Evolutionary conservation across 2,888 invertebrate species (phyloP), one percentile per base, ranked within the genome.

Genomic region (Stenchaetothrips biformis): DNA sequence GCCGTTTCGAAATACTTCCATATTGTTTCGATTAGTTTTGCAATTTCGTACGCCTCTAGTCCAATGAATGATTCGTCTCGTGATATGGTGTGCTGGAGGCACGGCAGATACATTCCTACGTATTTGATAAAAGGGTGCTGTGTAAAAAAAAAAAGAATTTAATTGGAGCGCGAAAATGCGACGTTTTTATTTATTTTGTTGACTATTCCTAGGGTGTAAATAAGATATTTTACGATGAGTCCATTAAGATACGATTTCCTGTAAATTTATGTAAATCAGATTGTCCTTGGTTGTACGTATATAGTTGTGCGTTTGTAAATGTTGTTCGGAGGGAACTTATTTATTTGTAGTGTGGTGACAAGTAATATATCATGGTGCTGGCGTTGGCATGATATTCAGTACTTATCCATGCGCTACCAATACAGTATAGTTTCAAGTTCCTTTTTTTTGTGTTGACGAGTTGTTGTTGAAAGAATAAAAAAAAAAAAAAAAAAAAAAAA

Each of bases 31-130:
- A 21, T 25, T 74, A 74, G 7, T 74, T 74, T 74, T 74, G 67
- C 67, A 74, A 74, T 74, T 74, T 74, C 21, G 67, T 74, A 21
- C 67, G 67, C 67, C 67, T 74, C 67, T 74, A 74, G 67, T 74
- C 67, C 67, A 74, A 74, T 25, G 25, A 25, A 59, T 13, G 18
- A 25, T 74, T 74, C 37, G 25, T 74, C 67, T 74, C 67, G 67
- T 74, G 67, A 74, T 74, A 74, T 74, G 25, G 21, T 25, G 67
- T 74, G 67, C 59, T 59, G 59, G 59, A 25, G 67, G 67, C 67
- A 74, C 67, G 21, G 67, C 25, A 74, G 37, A 11, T 25, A 74
- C 67, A 74, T 74, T 74, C 67, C 67, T 74, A 74, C 11, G 67
- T 74, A 74, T 11, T 25, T 74, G 21, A 8, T 25, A 74, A 59